A percentile compares a stretch with the other conserved stretches of the same genome.
Conservation (phyloP, 2,113 vertebrate genomes). For the Mobula birostris region DNA sequence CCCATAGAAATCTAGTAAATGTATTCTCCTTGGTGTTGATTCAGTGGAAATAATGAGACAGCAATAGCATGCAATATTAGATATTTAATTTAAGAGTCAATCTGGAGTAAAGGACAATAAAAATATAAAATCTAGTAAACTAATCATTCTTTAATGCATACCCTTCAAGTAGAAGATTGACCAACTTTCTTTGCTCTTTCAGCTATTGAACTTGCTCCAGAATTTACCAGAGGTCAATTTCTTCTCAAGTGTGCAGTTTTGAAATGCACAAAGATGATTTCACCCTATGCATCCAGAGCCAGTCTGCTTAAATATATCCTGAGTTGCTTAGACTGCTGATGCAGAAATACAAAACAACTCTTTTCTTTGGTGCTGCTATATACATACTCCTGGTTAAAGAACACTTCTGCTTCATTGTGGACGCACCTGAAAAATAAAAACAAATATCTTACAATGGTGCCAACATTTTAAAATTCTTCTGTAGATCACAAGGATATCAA, state of each 20-base stretch:
- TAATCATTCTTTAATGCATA: background rate
- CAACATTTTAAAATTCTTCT: constrained; percentile 15
- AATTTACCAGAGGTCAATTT: background rate
- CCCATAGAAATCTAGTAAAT: constrained; percentile 12
- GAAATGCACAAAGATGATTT: background rate
- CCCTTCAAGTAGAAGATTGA: background rate
- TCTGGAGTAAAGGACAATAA: background rate
- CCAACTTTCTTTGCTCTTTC: background rate
- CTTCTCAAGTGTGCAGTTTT: background rate
- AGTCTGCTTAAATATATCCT: background rate
- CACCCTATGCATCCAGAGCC: background rate
- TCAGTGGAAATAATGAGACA: background rate
- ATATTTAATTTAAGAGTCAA: constrained; percentile 23
- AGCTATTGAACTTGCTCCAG: background rate
- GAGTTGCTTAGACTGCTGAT: background rate
- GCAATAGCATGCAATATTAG: background rate
- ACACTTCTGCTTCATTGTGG: background rate
- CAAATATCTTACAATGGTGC: background rate
- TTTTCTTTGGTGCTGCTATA: background rate
- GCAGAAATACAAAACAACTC: background rate
- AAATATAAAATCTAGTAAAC: background rate
- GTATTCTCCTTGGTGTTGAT: constrained; percentile 17
- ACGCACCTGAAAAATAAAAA: background rate
- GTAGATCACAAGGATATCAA: constrained; percentile 44
- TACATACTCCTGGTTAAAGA: background rate